These are phyloP conservation scores for Cyphomyrmex costatus DNA, from an alignment of 1,140 invertebrate genomes.

Conservation along the genomic window DNA sequence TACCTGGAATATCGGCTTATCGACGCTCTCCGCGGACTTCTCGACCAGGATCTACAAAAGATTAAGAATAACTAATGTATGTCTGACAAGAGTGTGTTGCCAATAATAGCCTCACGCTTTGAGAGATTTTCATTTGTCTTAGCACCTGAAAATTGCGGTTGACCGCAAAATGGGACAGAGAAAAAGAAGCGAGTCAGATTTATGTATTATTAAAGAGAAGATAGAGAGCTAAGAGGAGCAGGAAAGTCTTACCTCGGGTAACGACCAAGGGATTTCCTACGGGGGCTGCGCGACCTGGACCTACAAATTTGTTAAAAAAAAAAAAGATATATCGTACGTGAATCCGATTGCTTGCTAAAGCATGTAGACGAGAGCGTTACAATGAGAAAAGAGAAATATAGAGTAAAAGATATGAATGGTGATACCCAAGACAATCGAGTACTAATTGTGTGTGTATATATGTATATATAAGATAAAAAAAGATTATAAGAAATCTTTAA, in stretches of 20 bases:
- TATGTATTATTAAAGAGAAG: neutral
- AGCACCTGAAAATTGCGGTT: slow-evolving; percentile 79
- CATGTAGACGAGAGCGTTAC: slow-evolving; percentile 55
- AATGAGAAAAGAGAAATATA: slow-evolving; percentile 35
- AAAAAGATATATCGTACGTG: slow-evolving; percentile 78
- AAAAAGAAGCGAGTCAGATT: neutral
- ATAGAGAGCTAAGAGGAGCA: slow-evolving; percentile 7
- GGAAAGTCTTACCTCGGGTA: slow-evolving; percentile 82
- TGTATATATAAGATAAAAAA: slow-evolving; percentile 14
- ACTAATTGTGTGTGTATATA: no score
- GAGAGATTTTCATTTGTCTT: slow-evolving; percentile 71
- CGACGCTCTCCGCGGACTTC: slow-evolving; percentile 78
- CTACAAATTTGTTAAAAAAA: slow-evolving; percentile 79
- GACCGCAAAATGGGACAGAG: neutral
- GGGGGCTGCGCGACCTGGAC: slow-evolving; percentile 81
- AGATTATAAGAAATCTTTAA: slow-evolving; percentile 2
- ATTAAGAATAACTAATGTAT: slow-evolving; percentile 79
- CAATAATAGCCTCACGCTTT: slow-evolving; percentile 33
- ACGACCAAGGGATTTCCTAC: slow-evolving; percentile 77
- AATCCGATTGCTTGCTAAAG: slow-evolving; percentile 72
- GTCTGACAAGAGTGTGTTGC: slow-evolving; percentile 65
- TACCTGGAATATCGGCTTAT: slow-evolving; percentile 81
- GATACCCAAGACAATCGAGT: slow-evolving; percentile 28
- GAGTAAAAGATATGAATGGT: slow-evolving; percentile 30
- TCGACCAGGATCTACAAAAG: slow-evolving; percentile 83